Conservation (phyloP, 2,888 invertebrate genomes). For the Danaus chrysippus region DNA sequence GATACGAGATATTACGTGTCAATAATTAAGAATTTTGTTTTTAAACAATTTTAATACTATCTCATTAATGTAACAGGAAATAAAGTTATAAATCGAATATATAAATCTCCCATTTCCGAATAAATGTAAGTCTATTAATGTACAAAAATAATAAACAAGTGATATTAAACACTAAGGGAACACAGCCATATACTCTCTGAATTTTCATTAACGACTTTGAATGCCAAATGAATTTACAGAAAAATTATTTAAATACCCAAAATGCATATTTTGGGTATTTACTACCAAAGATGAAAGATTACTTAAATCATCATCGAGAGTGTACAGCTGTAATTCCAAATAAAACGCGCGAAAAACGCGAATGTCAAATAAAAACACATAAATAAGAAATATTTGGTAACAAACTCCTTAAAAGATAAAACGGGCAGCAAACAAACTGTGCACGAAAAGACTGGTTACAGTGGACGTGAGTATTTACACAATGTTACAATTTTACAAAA, state of each 20-base stretch:
- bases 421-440: slow-evolving; percentile 39
- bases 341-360: slow-evolving; percentile 28
- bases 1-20: slow-evolving; percentile 24
- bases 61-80: slow-evolving; percentile 16
- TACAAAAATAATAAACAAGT: slow-evolving; percentile 49
- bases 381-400: slow-evolving; percentile 78
- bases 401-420: slow-evolving; percentile 65
- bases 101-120: slow-evolving; percentile 44
- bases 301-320: slow-evolving; percentile 10
- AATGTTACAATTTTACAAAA: slow-evolving; percentile 48
- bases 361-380: slow-evolving; percentile 48
- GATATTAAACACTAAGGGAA: slow-evolving; percentile 32
- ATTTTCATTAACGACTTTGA: not conserved
- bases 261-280: not conserved
- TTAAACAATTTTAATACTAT: slow-evolving; percentile 10
- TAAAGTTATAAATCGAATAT: slow-evolving; percentile 34
- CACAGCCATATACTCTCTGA: slow-evolving; percentile 31
- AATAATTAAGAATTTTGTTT: slow-evolving; percentile 17
- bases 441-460: slow-evolving; percentile 47
- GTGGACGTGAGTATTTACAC: slow-evolving; percentile 63
- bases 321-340: slow-evolving; percentile 33
- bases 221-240: not conserved
- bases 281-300: not conserved
- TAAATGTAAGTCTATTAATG: slow-evolving; percentile 44
- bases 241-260: not conserved